Percentiles rank a stretch among this genome's conserved stretches.
Evolutionary conservation across 1,140 invertebrate genomes (phyloP).

Genomic region (Saccostrea echinata): DNA sequence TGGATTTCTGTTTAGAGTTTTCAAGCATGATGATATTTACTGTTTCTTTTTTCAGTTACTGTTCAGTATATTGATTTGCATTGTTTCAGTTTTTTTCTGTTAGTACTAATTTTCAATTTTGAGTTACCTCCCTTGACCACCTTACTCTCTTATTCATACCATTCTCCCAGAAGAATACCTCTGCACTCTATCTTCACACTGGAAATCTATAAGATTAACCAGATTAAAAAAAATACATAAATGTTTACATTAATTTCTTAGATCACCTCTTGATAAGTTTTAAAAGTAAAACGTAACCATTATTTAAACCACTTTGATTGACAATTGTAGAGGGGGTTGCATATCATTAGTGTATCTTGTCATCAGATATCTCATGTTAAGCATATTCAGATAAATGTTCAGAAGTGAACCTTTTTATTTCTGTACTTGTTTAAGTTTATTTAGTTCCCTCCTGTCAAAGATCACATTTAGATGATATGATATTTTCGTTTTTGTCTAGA

Average conservation of each 20-base stretch:
- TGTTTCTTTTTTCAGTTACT: neutral
- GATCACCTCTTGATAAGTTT: conserved; percentile 15
- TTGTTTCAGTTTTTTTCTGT: conserved; percentile 11
- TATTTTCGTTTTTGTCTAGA: conserved; percentile 30
- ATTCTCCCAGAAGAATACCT: neutral
- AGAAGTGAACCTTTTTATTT: conserved; percentile 15
- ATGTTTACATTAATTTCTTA: conserved; percentile 9
- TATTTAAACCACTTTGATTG: conserved; percentile 11
- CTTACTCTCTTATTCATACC: neutral
- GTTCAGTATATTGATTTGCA: conserved; percentile 24
- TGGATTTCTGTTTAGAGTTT: neutral
- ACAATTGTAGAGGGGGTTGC: conserved; percentile 5
- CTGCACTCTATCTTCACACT: neutral
- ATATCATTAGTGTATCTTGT: conserved; percentile 25
- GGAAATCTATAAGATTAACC: neutral
- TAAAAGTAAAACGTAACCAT: neutral
- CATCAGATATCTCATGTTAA: conserved; percentile 3
- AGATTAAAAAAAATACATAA: neutral
- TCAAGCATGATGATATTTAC: neutral
- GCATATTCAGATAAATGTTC: neutral
- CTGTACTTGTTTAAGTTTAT: conserved; percentile 15
- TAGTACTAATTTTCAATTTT: conserved; percentile 7
- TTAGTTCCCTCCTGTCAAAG: neutral
- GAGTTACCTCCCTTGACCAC: conserved; percentile 8
- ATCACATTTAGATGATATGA: conserved; percentile 27